These are phyloP conservation scores for Austrofundulus limnaeus DNA, from an alignment of 2,113 vertebrate species.

Conservation along the genomic window DNA sequence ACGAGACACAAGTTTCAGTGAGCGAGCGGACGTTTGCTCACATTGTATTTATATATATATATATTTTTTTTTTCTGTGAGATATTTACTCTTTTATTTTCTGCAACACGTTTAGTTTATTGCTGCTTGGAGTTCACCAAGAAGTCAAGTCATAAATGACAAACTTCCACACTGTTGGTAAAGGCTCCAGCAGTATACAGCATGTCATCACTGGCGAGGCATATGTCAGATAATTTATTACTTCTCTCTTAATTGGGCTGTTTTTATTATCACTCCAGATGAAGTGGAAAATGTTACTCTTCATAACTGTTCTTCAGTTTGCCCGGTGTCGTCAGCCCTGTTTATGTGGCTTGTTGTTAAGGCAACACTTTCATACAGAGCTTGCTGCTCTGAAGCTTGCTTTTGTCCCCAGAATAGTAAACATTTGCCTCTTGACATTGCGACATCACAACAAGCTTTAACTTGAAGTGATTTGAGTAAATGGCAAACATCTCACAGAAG, in stretches of 20 bases:
- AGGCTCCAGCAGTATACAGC: constrained; percentile 50
- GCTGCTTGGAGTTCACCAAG: constrained; percentile 45
- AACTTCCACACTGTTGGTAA: constrained; percentile 47
- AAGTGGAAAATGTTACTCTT: constrained; percentile 55
- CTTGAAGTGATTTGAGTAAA: constrained; percentile 2
- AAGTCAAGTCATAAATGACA: constrained; percentile 57
- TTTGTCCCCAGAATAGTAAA: constrained; percentile 48
- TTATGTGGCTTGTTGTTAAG: constrained; percentile 67
- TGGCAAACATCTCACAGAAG: neutral
- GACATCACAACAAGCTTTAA: constrained; percentile 21
- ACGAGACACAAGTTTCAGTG: constrained; percentile 12
- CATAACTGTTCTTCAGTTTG: constrained; percentile 40
- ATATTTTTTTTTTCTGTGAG: too few species aligned
- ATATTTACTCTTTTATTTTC: constrained; percentile 26
- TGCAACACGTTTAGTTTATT: constrained; percentile 43
- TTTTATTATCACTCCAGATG: constrained; percentile 8
- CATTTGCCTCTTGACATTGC: constrained; percentile 33
- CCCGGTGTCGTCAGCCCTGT: constrained; percentile 59
- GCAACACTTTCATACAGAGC: constrained; percentile 57
- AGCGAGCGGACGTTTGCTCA: constrained; percentile 19
- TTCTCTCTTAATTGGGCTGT: constrained; percentile 47
- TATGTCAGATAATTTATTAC: constrained; percentile 53
- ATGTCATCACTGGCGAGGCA: constrained; percentile 55
- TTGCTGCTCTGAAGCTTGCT: constrained; percentile 43
- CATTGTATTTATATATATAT: constrained; percentile 2